Evolutionary conservation across 2,113 vertebrate species (phyloP).

Genomic region (Cryptotis parvus): DNA sequence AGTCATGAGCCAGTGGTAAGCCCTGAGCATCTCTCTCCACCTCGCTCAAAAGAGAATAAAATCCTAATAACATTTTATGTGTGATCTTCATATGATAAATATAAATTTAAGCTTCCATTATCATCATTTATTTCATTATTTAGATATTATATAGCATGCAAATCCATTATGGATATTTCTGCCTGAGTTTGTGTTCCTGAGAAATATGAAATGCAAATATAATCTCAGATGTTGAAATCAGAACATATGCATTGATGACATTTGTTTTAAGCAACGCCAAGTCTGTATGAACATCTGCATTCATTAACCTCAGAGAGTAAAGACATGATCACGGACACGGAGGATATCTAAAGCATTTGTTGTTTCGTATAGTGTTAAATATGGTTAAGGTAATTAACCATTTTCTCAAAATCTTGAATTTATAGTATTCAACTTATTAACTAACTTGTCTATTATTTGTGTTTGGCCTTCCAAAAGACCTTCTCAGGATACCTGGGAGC

Average conservation of each 20-base stretch:
- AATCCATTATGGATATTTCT: slow-evolving; percentile 14
- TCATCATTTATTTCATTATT: slow-evolving; percentile 40
- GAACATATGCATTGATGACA: slow-evolving; percentile 26
- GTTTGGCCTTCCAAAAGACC: no score
- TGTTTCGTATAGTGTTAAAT: not conserved
- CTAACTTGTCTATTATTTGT: no score
- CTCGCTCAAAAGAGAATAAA: no score
- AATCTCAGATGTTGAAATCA: slow-evolving; percentile 15
- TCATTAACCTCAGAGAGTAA: not conserved
- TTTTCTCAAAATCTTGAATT: not conserved
- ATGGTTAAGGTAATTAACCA: not conserved
- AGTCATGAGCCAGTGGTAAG: no score
- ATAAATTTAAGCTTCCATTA: not conserved
- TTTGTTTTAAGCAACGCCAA: slow-evolving; percentile 21
- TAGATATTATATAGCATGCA: slow-evolving; percentile 37
- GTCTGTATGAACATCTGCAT: not conserved
- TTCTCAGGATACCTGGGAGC: no score
- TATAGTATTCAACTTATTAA: not conserved
- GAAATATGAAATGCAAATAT: not conserved
- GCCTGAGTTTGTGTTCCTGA: not conserved
- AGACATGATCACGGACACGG: not conserved
- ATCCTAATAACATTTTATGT: not conserved
- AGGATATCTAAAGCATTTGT: not conserved
- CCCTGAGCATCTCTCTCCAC: no score
- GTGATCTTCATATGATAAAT: slow-evolving; percentile 21